Evolutionary conservation across 2,113 vertebrate species (phyloP), one percentile per base, ranked within the genome.

Genomic region (Hymenochirus boettgeri): DNA sequence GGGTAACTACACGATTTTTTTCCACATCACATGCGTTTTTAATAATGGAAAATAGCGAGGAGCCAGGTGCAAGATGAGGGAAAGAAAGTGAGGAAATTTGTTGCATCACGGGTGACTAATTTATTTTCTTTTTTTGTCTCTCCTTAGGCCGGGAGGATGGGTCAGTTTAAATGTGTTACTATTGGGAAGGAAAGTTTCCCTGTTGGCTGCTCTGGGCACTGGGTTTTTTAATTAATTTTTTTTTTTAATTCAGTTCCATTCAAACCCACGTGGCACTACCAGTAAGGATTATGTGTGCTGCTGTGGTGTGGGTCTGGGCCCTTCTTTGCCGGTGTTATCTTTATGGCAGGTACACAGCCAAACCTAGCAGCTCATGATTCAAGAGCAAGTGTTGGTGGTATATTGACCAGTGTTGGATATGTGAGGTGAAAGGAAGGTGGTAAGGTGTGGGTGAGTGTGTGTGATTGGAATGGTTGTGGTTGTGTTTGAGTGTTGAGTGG

Each of bases 361-460:
- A 98, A n/a, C 81, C 77, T 98, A 77, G 95, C 96, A 0, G 96
- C 96, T 99, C 69, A 99, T 99, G 96, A 99, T 99, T 86, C 96
- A 99, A 80, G 96, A 99, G 86, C 94, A 99, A n/a, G n/a, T n/a
- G n/a, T n/a, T n/a, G n/a, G n/a, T n/a, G n/a, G 62, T 99, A 97
- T 80, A 95, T 98, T 0, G 96, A 99, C 80, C 95, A 0, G 96
- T 99, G 63, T 99, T 95, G 0, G 96, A 95, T 39, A 89, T 99
- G n/a, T n/a, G n/a, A 60, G 97, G 95, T 0, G 96, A 99, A 86
- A 95, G 93, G 75, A 99, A 99, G 94, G 96, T 98, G 73, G 86
- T 57, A 24, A 53, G 1, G 12, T n/a, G 12, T n/a, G n/a, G n/a
- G n/a, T n/a, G n/a, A n/a, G n/a, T n/a, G n/a, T n/a, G n/a, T n/a